Evolutionary conservation across 64 coral and sea anemone genomes (phyloP), one percentile per base, ranked within the genome.

Genomic region (Cladopsammia gracilis): DNA sequence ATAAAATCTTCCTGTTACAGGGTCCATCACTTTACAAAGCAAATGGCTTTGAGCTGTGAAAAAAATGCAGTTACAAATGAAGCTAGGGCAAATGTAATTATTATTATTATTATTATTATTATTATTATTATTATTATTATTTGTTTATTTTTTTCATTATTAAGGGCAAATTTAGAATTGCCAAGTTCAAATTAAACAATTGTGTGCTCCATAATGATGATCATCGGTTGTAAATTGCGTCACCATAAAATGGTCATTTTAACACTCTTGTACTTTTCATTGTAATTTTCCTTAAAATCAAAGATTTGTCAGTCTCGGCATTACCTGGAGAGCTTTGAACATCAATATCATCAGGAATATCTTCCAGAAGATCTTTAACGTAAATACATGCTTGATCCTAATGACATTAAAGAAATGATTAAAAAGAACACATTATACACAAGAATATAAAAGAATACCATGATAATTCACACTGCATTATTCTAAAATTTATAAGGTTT

Each of bases 311-410:
- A 62, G 12, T 53, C 67, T 4, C 50, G 0, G 0, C 64, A 42
- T 54, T 61, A 99, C 98, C 94, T 82, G 90, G 73, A 44, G 88
- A 65, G 22, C 59, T 46, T 23, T 99, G 94, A 11, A 71, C 62
- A 91, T 99, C 98, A 48, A 99, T 19, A 89, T 96, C 98, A 94
- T 99, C 98, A 77, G 94, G 92, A 71, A 99, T 85, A 89, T 99
- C 98, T 66, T 96, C 98, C 10, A 96, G 48, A 62, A 99, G 65
- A 89, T 99, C 92, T 78, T 99, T 99, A 6, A 99, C 77, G 64
- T 93, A 74, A 89, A 94, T 83, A 52, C 98, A 99, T 57, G 95
- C 87, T 81, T 94, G 94, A 50, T 85, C 96, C 98, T 99, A 46
- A 85, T 78, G 71, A 7, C 46, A 4, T 5, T 10, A 51, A 44